A percentile compares a stretch with the other conserved stretches of the same genome.
Evolutionary conservation across 2,888 invertebrate genomes (phyloP).

Genomic region (Cerastoderma edule): DNA sequence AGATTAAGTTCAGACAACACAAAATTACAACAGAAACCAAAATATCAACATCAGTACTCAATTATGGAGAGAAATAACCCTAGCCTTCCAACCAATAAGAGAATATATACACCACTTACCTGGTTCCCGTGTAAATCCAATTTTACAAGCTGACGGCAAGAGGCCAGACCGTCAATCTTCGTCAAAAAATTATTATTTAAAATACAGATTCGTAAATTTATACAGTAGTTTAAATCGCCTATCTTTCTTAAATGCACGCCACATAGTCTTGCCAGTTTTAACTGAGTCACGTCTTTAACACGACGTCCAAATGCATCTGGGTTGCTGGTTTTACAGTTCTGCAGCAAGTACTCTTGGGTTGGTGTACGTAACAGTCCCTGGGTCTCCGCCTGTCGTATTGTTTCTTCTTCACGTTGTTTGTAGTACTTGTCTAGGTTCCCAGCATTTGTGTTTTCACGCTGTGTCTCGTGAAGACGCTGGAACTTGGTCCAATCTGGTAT

Average conservation of each 20-base stretch:
- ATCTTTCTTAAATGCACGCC: constrained; percentile 76
- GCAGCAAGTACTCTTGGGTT: constrained; percentile 69
- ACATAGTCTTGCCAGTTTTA: constrained; percentile 70
- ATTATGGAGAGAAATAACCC: too few relatives aligned
- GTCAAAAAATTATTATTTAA: constrained; percentile 81
- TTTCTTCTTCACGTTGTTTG: constrained; percentile 76
- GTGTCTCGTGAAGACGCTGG: constrained; percentile 68
- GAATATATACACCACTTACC: constrained; percentile 60
- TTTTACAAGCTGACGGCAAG: constrained; percentile 79
- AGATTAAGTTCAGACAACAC: too few relatives aligned
- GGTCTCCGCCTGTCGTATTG: constrained; percentile 76
- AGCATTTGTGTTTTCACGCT: constrained; percentile 55
- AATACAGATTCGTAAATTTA: constrained; percentile 77
- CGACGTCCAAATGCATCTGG: constrained; percentile 40
- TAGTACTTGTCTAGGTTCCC: constrained; percentile 71
- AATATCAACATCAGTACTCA: too few relatives aligned
- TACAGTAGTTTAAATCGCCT: constrained; percentile 79
- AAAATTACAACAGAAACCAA: too few relatives aligned
- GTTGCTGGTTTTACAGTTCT: constrained; percentile 63
- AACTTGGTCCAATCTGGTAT: constrained; percentile 82
- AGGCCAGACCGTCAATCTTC: constrained; percentile 76
- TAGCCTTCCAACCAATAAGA: neutral
- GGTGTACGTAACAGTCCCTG: constrained; percentile 77
- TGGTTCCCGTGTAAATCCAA: constrained; percentile 82
- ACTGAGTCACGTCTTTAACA: constrained; percentile 67